phyloP scores from a whole-genome alignment of 2,888 invertebrate genomes.

The Scelioninae gen. 2 region DNA sequence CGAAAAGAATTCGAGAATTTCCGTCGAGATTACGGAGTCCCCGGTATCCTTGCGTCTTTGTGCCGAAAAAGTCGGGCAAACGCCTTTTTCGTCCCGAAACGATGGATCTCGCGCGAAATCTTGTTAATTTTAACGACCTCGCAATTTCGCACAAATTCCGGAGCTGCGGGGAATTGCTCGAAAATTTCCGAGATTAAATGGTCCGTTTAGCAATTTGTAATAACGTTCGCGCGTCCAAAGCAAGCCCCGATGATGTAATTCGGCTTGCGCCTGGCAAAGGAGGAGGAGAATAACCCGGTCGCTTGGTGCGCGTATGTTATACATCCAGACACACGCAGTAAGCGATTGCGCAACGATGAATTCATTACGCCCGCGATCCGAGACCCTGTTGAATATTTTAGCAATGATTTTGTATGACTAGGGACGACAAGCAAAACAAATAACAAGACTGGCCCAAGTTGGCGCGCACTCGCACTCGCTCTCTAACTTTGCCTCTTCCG shows the following conservation, averaged over 20 bases:
- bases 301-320: constrained; percentile 49
- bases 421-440: constrained; percentile 56
- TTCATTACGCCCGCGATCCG: constrained; percentile 55
- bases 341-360: constrained; percentile 59
- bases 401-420: constrained; percentile 55
- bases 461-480: constrained; percentile 18
- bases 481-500: constrained; percentile 24
- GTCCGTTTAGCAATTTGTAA: constrained; percentile 59
- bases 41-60: too few relatives aligned
- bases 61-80: constrained; percentile 32
- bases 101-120: constrained; percentile 49
- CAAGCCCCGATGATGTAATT: constrained; percentile 59
- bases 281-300: constrained; percentile 47
- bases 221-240: constrained; percentile 55
- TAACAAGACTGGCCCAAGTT: constrained; percentile 53
- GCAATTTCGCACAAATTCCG: constrained; percentile 49
- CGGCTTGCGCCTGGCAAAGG: constrained; percentile 50
- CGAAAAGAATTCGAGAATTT: too few relatives aligned
- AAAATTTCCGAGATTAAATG: constrained; percentile 59
- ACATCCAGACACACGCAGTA: constrained; percentile 45
- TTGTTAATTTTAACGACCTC: constrained; percentile 59
- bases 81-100: constrained; percentile 29
- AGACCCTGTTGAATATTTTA: constrained; percentile 58
- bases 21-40: too few relatives aligned
- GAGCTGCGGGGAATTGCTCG: constrained; percentile 51